These are phyloP conservation scores for Suricata suricatta DNA, from an alignment of 2,113 vertebrate genomes.

Conservation along the genomic window DNA sequence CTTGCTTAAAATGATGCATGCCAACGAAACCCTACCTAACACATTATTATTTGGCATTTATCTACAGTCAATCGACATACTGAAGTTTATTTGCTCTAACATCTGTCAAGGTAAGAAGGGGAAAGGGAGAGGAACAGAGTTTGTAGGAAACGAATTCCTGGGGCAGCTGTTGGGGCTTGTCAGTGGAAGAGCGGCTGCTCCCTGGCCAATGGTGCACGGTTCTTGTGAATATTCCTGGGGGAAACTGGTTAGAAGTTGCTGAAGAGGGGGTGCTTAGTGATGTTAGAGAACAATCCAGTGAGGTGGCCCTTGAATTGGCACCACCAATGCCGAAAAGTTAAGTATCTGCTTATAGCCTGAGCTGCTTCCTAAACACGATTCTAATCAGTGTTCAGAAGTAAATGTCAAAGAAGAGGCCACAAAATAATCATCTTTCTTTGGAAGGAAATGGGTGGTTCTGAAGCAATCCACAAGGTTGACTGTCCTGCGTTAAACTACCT, in stretches of 20 bases:
- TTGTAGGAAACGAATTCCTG: neutral
- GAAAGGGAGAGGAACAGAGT: neutral
- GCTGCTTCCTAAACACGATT: neutral
- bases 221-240: accelerated
- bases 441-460: neutral
- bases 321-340: neutral
- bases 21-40: slow-evolving; percentile 3
- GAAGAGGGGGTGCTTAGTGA: neutral
- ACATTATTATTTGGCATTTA: slow-evolving; percentile 18
- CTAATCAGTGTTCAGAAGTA: neutral
- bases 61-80: neutral
- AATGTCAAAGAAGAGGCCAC: neutral
- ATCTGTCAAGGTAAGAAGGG: neutral
- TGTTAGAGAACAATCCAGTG: neutral
- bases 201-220: accelerated
- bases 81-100: neutral
- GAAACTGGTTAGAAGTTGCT: neutral
- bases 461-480: neutral
- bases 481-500: neutral
- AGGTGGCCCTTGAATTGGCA: neutral
- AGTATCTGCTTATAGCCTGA: neutral
- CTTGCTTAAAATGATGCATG: slow-evolving; percentile 5
- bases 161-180: neutral
- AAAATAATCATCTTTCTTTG: neutral
- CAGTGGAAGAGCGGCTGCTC: neutral